Conservation (phyloP, 2,888 invertebrate species). For the Eupithecia centaureata region DNA sequence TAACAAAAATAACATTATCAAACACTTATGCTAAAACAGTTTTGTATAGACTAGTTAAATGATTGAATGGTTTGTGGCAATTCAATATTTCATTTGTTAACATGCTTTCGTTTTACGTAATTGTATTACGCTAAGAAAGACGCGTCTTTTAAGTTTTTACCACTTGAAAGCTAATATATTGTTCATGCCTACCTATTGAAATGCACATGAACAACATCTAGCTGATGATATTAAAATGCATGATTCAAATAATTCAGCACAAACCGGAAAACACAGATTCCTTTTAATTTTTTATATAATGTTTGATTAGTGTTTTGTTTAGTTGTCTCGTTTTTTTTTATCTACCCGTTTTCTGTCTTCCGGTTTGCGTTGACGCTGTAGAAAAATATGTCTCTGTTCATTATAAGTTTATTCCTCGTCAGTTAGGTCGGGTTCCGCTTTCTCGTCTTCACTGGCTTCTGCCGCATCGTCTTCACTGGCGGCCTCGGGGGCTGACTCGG, state of each 20-base stretch:
- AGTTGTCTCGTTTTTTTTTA: background rate
- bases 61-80: constrained; percentile 65
- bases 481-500: constrained; percentile 36
- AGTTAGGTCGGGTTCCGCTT: constrained; percentile 80
- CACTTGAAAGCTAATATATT: constrained; percentile 60
- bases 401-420: constrained; percentile 73
- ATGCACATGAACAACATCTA: constrained; percentile 66
- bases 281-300: background rate
- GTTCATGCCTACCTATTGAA: constrained; percentile 62
- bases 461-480: constrained; percentile 52
- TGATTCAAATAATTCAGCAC: constrained; percentile 31
- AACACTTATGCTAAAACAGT: constrained; percentile 72
- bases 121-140: constrained; percentile 72
- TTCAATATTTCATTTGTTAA: constrained; percentile 42
- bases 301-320: background rate
- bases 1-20: constrained; percentile 78
- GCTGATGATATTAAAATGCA: constrained; percentile 59
- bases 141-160: constrained; percentile 40
- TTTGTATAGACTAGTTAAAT: constrained; percentile 61
- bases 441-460: constrained; percentile 77
- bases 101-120: constrained; percentile 70
- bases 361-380: constrained; percentile 28
- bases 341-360: background rate
- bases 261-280: constrained; percentile 8
- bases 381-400: constrained; percentile 44